Evolutionary conservation across 2,888 invertebrate species (phyloP).

Genomic region (Conistra vaccinii): DNA sequence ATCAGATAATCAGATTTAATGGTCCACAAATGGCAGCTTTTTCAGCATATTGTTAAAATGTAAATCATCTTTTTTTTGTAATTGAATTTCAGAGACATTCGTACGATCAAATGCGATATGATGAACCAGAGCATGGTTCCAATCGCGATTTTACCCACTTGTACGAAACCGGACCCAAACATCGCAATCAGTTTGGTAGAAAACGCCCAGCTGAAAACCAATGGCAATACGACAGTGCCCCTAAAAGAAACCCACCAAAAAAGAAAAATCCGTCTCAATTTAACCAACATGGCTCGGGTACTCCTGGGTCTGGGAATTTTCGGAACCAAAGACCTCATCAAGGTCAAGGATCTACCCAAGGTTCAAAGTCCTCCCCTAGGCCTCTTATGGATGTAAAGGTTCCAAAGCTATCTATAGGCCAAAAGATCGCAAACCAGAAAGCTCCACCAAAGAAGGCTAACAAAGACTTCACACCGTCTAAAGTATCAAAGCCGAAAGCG

Average conservation of each 20-base stretch:
- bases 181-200: conserved; percentile 64
- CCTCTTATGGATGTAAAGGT: conserved; percentile 55
- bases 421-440: conserved; percentile 58
- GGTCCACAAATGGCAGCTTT: conserved; percentile 11
- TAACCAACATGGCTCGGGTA: conserved; percentile 45
- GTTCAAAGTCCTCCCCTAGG: conserved; percentile 37
- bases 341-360: conserved; percentile 22
- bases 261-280: conserved; percentile 54
- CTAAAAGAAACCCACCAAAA: conserved; percentile 70
- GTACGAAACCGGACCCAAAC: conserved; percentile 69
- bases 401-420: conserved; percentile 61
- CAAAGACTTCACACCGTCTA: conserved; percentile 71
- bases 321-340: conserved; percentile 44
- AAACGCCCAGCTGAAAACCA: conserved; percentile 72
- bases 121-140: conserved; percentile 57
- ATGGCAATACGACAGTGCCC: conserved; percentile 69
- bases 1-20: conserved; percentile 46
- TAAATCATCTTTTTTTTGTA: conserved; percentile 68
- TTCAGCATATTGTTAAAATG: conserved; percentile 52
- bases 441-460: conserved; percentile 33
- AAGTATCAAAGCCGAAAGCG: conserved; percentile 72
- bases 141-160: conserved; percentile 69
- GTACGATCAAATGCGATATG: conserved; percentile 64
- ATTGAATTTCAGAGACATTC: conserved; percentile 80
- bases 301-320: conserved; percentile 42